Evolutionary conservation across 2,113 vertebrate genomes (phyloP).

Genomic region (Apaloderma vittatum): DNA sequence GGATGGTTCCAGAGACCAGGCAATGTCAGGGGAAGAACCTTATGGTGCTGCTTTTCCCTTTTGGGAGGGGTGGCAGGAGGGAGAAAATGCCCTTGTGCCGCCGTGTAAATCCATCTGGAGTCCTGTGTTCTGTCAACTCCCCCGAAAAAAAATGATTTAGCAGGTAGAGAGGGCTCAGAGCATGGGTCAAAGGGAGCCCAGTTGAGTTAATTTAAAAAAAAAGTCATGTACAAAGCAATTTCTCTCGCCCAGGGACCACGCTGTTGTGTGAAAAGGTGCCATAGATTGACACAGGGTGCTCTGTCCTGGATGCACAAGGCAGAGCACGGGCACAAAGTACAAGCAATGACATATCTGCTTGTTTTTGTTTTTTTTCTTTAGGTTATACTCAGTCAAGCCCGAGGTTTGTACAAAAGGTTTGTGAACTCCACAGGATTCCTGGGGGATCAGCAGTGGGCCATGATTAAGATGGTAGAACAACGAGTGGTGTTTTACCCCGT

Average conservation of each 20-base stretch:
- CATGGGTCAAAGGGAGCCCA: background rate
- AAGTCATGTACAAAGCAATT: rapidly evolving
- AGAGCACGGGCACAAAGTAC: background rate
- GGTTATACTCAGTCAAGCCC: conserved; percentile 83
- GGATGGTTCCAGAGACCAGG: background rate
- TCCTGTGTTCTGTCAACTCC: background rate
- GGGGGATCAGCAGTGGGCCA: conserved; percentile 85
- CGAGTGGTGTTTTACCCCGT: conserved; percentile 86
- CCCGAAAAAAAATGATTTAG: background rate
- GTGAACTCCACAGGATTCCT: conserved; percentile 85
- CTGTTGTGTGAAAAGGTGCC: background rate
- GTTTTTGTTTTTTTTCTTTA: conserved; percentile 47
- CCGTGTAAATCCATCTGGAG: background rate
- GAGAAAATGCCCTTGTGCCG: background rate
- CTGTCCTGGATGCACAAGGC: background rate
- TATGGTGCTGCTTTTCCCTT: background rate
- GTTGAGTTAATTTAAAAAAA: background rate
- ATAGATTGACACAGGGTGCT: background rate
- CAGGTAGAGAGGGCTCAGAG: background rate
- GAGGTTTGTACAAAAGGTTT: conserved; percentile 82
- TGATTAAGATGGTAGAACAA: conserved; percentile 82
- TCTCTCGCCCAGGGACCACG: background rate
- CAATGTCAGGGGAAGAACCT: background rate
- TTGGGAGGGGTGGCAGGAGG: background rate
- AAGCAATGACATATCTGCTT: background rate